Evolutionary conservation across 2,888 invertebrate species (phyloP).

Genomic region (Agrochola circellaris): DNA sequence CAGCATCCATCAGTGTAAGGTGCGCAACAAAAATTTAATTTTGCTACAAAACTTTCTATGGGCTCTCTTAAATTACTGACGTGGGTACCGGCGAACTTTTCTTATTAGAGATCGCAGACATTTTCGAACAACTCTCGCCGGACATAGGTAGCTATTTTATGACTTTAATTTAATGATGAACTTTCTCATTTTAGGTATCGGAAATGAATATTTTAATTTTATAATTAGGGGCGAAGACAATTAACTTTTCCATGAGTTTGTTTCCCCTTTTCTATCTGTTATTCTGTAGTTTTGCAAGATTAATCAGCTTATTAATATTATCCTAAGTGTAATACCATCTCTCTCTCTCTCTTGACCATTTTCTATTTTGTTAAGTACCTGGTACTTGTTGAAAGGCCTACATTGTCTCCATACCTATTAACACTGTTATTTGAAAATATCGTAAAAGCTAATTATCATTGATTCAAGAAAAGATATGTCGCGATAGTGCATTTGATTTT

Average conservation of each 20-base stretch:
- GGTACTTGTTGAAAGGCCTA: no score
- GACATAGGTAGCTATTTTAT: slow-evolving; percentile 27
- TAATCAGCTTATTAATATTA: background rate
- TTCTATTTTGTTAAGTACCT: no score
- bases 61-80: slow-evolving; percentile 83
- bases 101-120: slow-evolving; percentile 76
- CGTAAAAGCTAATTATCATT: no score
- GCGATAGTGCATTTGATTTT: no score
- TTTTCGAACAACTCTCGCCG: slow-evolving; percentile 51
- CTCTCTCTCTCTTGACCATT: no score
- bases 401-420: no score
- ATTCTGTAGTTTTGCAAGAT: slow-evolving; percentile 3
- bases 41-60: slow-evolving; percentile 81
- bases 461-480: no score
- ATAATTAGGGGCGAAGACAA: background rate
- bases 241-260: background rate
- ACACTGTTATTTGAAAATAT: no score
- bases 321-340: no score
- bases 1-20: slow-evolving; percentile 61
- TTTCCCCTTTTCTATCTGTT: background rate
- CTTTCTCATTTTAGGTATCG: slow-evolving; percentile 11
- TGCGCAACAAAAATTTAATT: slow-evolving; percentile 81
- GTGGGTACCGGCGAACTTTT: slow-evolving; percentile 79
- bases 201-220: background rate
- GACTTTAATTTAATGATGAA: slow-evolving; percentile 36